A percentile compares a stretch with the other conserved stretches of the same genome.
phyloP scores from a whole-genome alignment of 2,888 invertebrate species.

The Drosophila greeni region DNA sequence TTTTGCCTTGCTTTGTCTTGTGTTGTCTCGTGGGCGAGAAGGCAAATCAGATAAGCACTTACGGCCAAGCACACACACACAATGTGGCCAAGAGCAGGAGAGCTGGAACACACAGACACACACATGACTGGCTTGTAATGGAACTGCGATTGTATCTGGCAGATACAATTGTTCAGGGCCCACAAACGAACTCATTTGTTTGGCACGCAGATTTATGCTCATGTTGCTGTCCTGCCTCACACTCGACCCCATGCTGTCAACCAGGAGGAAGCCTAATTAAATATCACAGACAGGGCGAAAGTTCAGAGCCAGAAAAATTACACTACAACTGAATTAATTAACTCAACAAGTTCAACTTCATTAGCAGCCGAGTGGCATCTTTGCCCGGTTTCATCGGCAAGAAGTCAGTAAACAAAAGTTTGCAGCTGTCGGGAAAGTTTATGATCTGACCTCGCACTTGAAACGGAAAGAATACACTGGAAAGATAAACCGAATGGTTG shows the following conservation, averaged over 20 bases:
- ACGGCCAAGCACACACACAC: constrained; percentile 48
- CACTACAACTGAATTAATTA: constrained; percentile 62
- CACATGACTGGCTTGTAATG: constrained; percentile 58
- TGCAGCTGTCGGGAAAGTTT: constrained; percentile 28
- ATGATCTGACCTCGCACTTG: constrained; percentile 26
- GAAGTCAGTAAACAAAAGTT: constrained; percentile 50
- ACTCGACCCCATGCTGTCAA: constrained; percentile 27
- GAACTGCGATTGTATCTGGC: constrained; percentile 67
- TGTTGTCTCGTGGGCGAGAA: constrained; percentile 46
- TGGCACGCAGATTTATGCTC: constrained; percentile 60
- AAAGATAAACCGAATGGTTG: neutral
- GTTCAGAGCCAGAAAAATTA: constrained; percentile 33
- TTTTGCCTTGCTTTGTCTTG: constrained; percentile 8
- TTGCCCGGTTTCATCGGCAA: constrained; percentile 21
- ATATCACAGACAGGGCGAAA: constrained; percentile 23
- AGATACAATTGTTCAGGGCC: constrained; percentile 59
- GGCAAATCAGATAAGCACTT: constrained; percentile 64
- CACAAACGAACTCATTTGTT: constrained; percentile 42
- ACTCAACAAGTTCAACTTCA: constrained; percentile 53
- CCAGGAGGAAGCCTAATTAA: constrained; percentile 36
- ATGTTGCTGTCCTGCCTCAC: constrained; percentile 23
- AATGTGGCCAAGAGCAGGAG: constrained; percentile 48
- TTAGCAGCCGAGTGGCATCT: constrained; percentile 48
- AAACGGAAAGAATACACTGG: constrained; percentile 1
- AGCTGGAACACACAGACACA: constrained; percentile 6